A percentile compares a stretch with the other conserved stretches of the same genome.
Conservation (phyloP, 2,113 vertebrate species). For the Delphinus delphis region DNA sequence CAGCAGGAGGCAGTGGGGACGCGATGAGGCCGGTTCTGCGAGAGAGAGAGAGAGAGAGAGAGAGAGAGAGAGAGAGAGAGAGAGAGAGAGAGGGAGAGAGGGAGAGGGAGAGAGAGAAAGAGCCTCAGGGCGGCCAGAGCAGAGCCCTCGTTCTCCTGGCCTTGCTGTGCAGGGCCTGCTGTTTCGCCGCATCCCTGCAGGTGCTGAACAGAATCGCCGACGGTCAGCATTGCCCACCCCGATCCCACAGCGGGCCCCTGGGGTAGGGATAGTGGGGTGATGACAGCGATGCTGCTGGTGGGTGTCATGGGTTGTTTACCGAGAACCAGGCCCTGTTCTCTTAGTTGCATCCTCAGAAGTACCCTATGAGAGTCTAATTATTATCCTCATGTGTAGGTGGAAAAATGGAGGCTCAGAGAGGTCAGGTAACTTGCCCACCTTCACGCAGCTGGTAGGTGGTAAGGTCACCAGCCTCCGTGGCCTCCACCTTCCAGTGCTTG, state of each 20-base stretch:
- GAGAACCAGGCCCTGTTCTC: neutral
- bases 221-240: neutral
- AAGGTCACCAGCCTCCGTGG: neutral
- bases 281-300: fast-evolving
- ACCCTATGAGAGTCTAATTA: neutral
- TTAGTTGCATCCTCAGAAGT: neutral
- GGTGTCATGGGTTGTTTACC: neutral
- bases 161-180: neutral
- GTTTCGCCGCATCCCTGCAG: neutral
- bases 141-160: neutral
- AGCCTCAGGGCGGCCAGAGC: neutral
- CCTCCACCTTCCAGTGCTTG: neutral
- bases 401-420: neutral
- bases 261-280: no score
- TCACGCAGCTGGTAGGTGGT: no score
- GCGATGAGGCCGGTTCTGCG: neutral
- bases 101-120: neutral
- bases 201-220: neutral
- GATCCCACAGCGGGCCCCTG: neutral
- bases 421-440: neutral
- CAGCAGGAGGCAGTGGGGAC: neutral
- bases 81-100: no score
- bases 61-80: no score
- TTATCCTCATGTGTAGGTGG: neutral
- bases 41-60: no score